Evolutionary conservation across 2,888 invertebrate species (phyloP).

Genomic region (Trichopoda pennipes): DNA sequence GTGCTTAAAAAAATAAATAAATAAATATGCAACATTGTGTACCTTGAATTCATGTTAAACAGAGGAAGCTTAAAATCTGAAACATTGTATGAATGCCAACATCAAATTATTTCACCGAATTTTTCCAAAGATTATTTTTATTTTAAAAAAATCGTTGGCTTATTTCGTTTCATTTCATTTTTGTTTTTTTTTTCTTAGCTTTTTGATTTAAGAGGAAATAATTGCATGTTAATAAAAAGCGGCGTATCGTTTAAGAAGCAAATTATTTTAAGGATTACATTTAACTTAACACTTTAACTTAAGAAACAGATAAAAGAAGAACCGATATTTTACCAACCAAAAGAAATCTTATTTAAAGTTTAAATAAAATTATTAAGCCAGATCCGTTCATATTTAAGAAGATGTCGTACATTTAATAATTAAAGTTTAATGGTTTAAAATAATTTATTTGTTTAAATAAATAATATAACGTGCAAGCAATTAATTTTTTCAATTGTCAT

Average conservation of each 20-base stretch:
- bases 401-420: too few relatives aligned
- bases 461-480: too few relatives aligned
- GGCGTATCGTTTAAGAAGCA: not conserved
- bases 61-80: constrained; percentile 58
- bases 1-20: not conserved
- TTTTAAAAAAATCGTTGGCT: not conserved
- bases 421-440: too few relatives aligned
- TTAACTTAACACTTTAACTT: constrained; percentile 14
- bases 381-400: too few relatives aligned
- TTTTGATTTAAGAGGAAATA: constrained; percentile 29
- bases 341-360: too few relatives aligned
- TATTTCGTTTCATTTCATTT: too few relatives aligned
- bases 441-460: too few relatives aligned
- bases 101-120: constrained; percentile 18
- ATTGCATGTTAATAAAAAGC: constrained; percentile 31
- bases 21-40: constrained; percentile 23
- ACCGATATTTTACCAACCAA: not conserved
- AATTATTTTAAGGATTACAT: not conserved
- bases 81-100: constrained; percentile 47
- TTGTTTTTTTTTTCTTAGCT: not conserved
- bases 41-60: constrained; percentile 29
- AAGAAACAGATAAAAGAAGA: not conserved
- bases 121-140: not conserved
- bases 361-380: too few relatives aligned
- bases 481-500: too few relatives aligned